A percentile compares a stretch with the other conserved stretches of the same genome.
phyloP scores from a whole-genome alignment of 2,113 vertebrate species.

The Bothrops jararaca region DNA sequence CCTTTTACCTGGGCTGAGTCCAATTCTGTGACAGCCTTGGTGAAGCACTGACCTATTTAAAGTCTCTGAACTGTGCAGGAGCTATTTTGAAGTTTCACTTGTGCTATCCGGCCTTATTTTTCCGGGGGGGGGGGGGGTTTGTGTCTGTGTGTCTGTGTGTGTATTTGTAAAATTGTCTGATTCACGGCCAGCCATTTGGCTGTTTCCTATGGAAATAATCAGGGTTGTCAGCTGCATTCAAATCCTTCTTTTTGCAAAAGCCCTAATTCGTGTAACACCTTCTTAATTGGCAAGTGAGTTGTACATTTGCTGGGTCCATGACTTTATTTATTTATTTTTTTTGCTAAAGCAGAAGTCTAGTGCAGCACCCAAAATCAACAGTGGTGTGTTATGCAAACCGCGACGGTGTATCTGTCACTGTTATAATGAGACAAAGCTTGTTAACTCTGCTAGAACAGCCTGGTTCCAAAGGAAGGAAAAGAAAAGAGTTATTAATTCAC shows the following conservation, averaged over 20 bases:
- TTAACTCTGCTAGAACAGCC: constrained; percentile 33
- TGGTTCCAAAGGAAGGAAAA: not conserved
- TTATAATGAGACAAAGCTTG: constrained; percentile 27
- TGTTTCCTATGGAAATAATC: not conserved
- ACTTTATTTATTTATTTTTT: not conserved
- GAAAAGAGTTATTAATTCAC: constrained; percentile 30
- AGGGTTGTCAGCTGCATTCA: not conserved
- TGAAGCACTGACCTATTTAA: not conserved
- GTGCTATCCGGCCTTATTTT: constrained; percentile 14
- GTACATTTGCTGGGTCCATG: constrained; percentile 1
- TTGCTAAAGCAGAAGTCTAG: constrained; percentile 10
- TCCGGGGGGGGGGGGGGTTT: not conserved
- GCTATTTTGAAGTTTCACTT: not conserved
- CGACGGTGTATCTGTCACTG: constrained; percentile 4
- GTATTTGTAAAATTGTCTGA: not conserved
- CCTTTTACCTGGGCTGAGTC: not conserved
- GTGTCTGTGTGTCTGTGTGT: not conserved
- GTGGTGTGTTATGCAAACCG: not conserved
- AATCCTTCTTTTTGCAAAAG: not conserved
- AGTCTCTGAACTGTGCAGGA: not conserved
- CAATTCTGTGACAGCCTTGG: not conserved
- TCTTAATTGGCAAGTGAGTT: constrained; percentile 25
- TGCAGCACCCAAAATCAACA: constrained; percentile 1
- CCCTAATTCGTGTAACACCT: constrained; percentile 2
- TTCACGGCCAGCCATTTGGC: not conserved